Evolutionary conservation across 2,797 vertebrate genomes (phyloP), one percentile per base, ranked within the genome.

Genomic region (Luscinia luscinia): DNA sequence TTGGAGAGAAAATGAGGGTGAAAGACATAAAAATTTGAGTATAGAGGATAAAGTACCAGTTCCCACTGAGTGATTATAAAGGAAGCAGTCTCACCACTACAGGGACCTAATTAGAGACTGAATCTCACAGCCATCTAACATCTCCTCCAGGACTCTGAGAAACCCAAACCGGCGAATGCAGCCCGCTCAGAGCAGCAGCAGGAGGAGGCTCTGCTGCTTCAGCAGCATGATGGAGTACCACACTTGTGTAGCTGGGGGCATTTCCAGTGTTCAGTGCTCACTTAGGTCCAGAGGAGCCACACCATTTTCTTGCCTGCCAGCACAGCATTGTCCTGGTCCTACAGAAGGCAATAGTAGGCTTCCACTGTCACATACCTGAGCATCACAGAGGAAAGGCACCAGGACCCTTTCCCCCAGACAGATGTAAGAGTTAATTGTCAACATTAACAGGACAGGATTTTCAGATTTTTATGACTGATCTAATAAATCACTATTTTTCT

Each of bases 11-110:
- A 55, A 73, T 4, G 5, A 72, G 58, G 54, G 87, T 78, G 52
- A 94, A 87, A 89, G 75, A 84, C 91, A 90, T 82, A 74, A 95
- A 93, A 92, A 74, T 40, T 28, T 83, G 61, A 93, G 46, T 69
- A 61, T 14, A 18, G 40, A 91, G 77, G 72, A 85, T 82, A 74
- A 94, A 89, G 81, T 83, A 74, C 61, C 17, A 11, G 26, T 77
- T 95, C 89, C 57, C 68, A 89, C 68, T 93, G 93, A 55, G n/a
- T 64, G 75, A 84, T 58, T 87, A 73, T 69, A 95, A 93, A 89
- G 61, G 57, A 89, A 85, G n/a, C 54, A 74, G 36, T 93, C 49
- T 88, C 83, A 67, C n/a, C 76, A 59, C 86, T 91, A 46, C 72
- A 74, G 87, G 79, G 75, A 93, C 89, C 49, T 87, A 84, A 95